A percentile compares a stretch with the other conserved stretches of the same genome.
phyloP scores from a whole-genome alignment of 2,888 invertebrate genomes.

The Chrysolina americana region DNA sequence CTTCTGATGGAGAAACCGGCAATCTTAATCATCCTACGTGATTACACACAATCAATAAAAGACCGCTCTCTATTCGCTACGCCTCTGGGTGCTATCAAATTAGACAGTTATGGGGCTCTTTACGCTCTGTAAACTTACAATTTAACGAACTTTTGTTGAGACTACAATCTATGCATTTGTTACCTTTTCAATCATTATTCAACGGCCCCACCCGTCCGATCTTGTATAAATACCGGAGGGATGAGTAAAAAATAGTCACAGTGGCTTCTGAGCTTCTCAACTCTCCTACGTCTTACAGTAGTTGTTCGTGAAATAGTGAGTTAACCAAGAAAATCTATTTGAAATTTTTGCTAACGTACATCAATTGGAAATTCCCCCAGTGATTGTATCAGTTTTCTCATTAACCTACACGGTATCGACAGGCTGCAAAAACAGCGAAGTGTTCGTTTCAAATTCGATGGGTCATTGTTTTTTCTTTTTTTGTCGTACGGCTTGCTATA shows the following conservation, averaged over 20 bases:
- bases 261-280: slow-evolving; percentile 15
- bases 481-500: no score
- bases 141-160: slow-evolving; percentile 25
- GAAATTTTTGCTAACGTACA: not conserved
- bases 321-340: not conserved
- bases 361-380: not conserved
- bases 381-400: not conserved
- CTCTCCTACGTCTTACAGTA: not conserved
- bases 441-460: no score
- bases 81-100: slow-evolving; percentile 24
- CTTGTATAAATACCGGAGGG: slow-evolving; percentile 34
- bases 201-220: slow-evolving; percentile 32
- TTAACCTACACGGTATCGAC: not conserved
- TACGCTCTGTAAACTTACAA: slow-evolving; percentile 29
- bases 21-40: not conserved
- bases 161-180: slow-evolving; percentile 26
- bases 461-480: no score
- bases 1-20: not conserved
- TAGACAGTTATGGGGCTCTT: slow-evolving; percentile 27
- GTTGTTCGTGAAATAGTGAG: slow-evolving; percentile 25
- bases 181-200: slow-evolving; percentile 29
- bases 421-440: no score
- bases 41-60: not conserved
- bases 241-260: slow-evolving; percentile 30
- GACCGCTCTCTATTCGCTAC: not conserved